A percentile compares a stretch with the other conserved stretches of the same genome.
Conservation (phyloP, 2,888 invertebrate genomes). For the Hydriomena furcata region DNA sequence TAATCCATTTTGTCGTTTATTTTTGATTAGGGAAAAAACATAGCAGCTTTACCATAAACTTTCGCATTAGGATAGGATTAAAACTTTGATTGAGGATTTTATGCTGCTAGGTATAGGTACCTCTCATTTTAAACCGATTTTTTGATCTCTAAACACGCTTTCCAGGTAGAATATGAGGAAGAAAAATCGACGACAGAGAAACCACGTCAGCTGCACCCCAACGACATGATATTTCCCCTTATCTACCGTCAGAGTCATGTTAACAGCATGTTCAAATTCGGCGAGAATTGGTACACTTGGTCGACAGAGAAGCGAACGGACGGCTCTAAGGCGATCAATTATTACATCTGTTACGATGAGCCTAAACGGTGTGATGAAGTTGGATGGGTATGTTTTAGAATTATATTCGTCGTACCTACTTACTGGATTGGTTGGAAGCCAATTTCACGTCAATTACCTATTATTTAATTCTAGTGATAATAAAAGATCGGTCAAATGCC, state of each 20-base stretch:
- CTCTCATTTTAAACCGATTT: no score
- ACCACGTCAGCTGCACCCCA: constrained; percentile 59
- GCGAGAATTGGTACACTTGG: constrained; percentile 78
- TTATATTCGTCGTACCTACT: no score
- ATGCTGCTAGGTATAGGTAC: no score
- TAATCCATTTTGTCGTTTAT: no score
- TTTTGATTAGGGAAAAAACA: no score
- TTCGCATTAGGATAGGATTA: no score
- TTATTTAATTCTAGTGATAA: no score
- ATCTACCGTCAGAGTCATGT: constrained; percentile 71
- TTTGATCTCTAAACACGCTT: constrained; percentile 4
- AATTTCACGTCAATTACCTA: no score
- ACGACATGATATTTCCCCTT: constrained; percentile 71
- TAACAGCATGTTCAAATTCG: constrained; percentile 77
- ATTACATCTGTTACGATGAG: constrained; percentile 74
- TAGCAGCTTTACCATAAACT: no score
- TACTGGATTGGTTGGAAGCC: no score
- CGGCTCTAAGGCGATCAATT: constrained; percentile 66
- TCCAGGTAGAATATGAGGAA: constrained; percentile 54
- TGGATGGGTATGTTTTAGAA: constrained; percentile 76
- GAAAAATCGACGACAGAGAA: constrained; percentile 58
- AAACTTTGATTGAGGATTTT: no score
- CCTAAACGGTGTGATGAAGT: constrained; percentile 75
- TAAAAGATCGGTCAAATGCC: no score
- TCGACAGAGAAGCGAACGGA: constrained; percentile 67